Evolutionary conservation across 2,797 vertebrate species (phyloP).

Genomic region (Champsocephalus gunnari): DNA sequence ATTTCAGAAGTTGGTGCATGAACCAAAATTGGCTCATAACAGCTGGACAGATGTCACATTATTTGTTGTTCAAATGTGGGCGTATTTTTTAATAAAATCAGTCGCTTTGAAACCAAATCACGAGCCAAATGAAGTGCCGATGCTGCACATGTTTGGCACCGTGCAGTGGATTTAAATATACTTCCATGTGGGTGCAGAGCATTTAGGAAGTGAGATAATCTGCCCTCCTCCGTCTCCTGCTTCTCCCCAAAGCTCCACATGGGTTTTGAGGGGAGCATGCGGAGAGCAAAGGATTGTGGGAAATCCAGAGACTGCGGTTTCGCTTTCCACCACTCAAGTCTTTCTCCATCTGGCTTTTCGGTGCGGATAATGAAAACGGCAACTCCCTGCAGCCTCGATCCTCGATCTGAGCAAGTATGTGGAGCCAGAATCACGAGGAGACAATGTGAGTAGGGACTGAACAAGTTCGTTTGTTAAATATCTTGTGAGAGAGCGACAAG

Average conservation of each 20-base stretch:
- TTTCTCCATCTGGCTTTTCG: slow-evolving; percentile 49
- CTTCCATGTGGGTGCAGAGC: slow-evolving; percentile 21
- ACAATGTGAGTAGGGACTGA: slow-evolving; percentile 34
- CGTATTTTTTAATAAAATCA: slow-evolving; percentile 32
- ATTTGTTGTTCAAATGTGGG: slow-evolving; percentile 36
- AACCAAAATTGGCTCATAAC: slow-evolving; percentile 18
- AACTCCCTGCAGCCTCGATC: slow-evolving; percentile 39
- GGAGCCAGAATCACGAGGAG: slow-evolving; percentile 29
- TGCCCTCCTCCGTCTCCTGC: slow-evolving; percentile 31
- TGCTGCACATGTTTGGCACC: slow-evolving; percentile 9
- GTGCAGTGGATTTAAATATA: slow-evolving; percentile 21
- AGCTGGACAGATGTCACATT: slow-evolving; percentile 51
- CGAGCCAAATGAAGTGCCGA: slow-evolving; percentile 1
- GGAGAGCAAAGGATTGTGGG: slow-evolving; percentile 49
- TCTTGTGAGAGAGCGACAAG: slow-evolving; percentile 25
- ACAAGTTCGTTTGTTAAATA: slow-evolving; percentile 41
- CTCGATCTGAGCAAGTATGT: slow-evolving; percentile 43
- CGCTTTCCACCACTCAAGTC: slow-evolving; percentile 37
- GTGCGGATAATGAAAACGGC: slow-evolving; percentile 54
- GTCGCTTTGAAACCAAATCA: slow-evolving; percentile 17
- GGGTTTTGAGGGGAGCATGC: slow-evolving; percentile 54
- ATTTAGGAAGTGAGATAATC: slow-evolving; percentile 62
- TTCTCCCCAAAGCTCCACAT: slow-evolving; percentile 51
- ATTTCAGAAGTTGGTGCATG: slow-evolving; percentile 27
- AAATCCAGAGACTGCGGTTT: slow-evolving; percentile 56